phyloP scores from a whole-genome alignment of 2,888 invertebrate species.

The Polydrusus cervinus region DNA sequence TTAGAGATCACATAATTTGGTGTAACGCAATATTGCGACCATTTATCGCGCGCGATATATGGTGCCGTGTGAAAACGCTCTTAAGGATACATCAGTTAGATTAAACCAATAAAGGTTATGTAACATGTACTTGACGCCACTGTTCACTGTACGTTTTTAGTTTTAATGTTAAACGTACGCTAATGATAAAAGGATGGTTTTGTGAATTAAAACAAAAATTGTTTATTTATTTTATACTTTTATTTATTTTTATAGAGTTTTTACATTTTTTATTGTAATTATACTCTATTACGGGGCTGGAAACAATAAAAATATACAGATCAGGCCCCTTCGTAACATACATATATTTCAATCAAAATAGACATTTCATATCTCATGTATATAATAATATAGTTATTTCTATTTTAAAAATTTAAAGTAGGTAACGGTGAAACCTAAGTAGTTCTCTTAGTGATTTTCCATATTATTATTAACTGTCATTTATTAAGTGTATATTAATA shows the following conservation, averaged over 20 bases:
- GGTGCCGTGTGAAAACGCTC: too few relatives aligned
- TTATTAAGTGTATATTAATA: neutral
- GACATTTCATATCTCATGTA: constrained; percentile 36
- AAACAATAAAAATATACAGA: constrained; percentile 71
- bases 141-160: too few relatives aligned
- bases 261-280: constrained; percentile 64
- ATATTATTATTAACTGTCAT: neutral
- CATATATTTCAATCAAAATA: constrained; percentile 69
- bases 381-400: constrained; percentile 19
- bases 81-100: too few relatives aligned
- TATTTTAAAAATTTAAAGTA: constrained; percentile 28
- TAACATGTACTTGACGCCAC: too few relatives aligned
- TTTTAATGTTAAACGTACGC: too few relatives aligned
- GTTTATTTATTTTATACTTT: constrained; percentile 64
- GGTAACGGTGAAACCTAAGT: constrained; percentile 42
- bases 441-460: constrained; percentile 21
- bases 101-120: too few relatives aligned
- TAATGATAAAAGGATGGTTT: neutral
- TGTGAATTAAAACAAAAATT: constrained; percentile 21
- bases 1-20: too few relatives aligned
- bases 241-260: constrained; percentile 62
- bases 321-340: constrained; percentile 68
- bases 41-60: too few relatives aligned
- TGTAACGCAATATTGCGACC: too few relatives aligned
- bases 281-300: constrained; percentile 65